A percentile compares a stretch with the other conserved stretches of the same genome.
Evolutionary conservation across 92 coral and sea anemone species (phyloP).

Genomic region (Porites cylindrica): DNA sequence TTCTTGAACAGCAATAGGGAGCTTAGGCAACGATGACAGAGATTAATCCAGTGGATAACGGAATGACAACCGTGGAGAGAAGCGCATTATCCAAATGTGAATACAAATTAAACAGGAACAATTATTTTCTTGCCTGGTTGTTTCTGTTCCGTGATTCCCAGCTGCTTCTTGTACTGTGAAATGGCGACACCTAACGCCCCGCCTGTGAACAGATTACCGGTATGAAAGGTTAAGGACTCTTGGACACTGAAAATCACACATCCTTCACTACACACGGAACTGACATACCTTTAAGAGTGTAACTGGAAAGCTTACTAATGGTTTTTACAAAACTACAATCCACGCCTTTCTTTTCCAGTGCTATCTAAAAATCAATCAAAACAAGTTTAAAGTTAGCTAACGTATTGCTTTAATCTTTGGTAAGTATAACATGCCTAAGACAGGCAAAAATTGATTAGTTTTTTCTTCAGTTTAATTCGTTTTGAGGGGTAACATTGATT

Average conservation of each 20-base stretch:
- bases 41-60: too few relatives aligned
- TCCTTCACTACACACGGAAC: background rate
- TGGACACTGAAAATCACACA: too few relatives aligned
- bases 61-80: background rate
- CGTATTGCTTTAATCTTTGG: background rate
- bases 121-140: constrained; percentile 36
- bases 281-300: constrained; percentile 53
- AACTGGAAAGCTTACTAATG: constrained; percentile 64
- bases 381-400: background rate
- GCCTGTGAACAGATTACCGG: constrained; percentile 30
- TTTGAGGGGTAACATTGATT: too few relatives aligned
- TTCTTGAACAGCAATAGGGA: too few relatives aligned
- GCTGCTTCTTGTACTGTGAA: constrained; percentile 74
- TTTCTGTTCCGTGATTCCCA: constrained; percentile 63
- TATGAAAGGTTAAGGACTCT: background rate
- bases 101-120: background rate
- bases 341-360: constrained; percentile 53
- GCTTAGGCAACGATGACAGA: too few relatives aligned
- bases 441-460: too few relatives aligned
- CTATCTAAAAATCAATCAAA: constrained; percentile 50
- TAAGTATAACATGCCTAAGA: too few relatives aligned
- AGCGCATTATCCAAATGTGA: background rate
- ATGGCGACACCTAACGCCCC: constrained; percentile 73
- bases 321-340: constrained; percentile 49
- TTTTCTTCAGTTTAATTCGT: too few relatives aligned